Evolutionary conservation across 1,140 invertebrate species (phyloP), one percentile per base, ranked within the genome.

Genomic region (Listronotus oregonensis): DNA sequence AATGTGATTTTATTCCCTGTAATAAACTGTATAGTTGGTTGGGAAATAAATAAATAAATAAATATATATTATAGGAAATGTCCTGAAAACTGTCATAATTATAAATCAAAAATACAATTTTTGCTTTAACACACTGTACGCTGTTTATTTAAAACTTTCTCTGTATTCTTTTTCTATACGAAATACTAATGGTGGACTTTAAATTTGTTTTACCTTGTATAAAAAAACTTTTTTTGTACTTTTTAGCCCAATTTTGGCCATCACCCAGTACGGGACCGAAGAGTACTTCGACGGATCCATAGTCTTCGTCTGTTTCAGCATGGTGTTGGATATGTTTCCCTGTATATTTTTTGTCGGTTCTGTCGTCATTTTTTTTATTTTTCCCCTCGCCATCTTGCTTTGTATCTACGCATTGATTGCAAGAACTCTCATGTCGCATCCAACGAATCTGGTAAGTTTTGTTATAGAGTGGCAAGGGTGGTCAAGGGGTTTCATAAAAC

Each of bases 371-470:
- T 95, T 96, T 83, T 95, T 95, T 82, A 85, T 92, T 71, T 77
- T 94, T 10, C 94, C 94, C 1, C 82, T 95, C 44, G 81, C 87
- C 43, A 86, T 95, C 10, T 83, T 96, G 32, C 83, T 95, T 15
- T 84, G 89, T 6, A 79, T 96, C 0, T 96, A 95, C 80, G 87
- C 87, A 54, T 84, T 93, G 67, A 95, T 96, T 64, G 90, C 91
- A 0, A 85, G 86, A 62, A 90, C 93, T 73, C 84, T 96, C 27
- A 90, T 94, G 85, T 86, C 88, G 32, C 89, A 90, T 74, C 86
- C 89, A 8, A 83, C 84, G 18, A 84, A 89, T 62, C 87, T 89
- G 66, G 86, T 64, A 64, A 64, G 62, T 58, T 43, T 21, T 6
- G 5, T 27, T 27, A 27, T 27, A 27, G 5, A 27, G 21, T 27